These are phyloP conservation scores for Caenorhabditis becei DNA, from an alignment of 2,888 invertebrate species.

Conservation along the genomic window DNA sequence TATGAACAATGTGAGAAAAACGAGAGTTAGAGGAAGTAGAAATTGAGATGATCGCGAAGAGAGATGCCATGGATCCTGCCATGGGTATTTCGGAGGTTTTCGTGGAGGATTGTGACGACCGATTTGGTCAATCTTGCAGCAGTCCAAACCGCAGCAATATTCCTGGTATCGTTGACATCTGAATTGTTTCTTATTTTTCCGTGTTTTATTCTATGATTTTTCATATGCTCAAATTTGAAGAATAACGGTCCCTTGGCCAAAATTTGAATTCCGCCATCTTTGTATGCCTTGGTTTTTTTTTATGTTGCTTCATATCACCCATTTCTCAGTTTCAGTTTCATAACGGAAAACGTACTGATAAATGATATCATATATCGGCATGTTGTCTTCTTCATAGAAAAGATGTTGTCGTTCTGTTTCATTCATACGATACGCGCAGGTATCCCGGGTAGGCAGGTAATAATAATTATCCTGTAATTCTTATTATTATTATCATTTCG, in stretches of 20 bases:
- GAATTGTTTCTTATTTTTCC: too few relatives aligned
- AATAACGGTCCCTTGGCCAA: too few relatives aligned
- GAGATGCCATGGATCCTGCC: conserved; percentile 60
- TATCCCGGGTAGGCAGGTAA: conserved; percentile 78
- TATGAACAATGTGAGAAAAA: neutral
- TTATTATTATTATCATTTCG: conserved; percentile 19
- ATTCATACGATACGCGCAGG: conserved; percentile 79
- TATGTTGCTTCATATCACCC: neutral
- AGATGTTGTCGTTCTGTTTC: conserved; percentile 74
- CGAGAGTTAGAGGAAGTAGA: neutral
- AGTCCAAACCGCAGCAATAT: conserved; percentile 80
- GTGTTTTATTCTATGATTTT: too few relatives aligned
- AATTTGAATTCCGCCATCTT: too few relatives aligned
- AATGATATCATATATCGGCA: conserved; percentile 76
- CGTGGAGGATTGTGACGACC: conserved; percentile 33
- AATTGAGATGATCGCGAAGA: conserved; percentile 22
- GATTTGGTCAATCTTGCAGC: conserved; percentile 73
- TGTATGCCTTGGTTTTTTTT: neutral
- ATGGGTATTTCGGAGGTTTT: conserved; percentile 60
- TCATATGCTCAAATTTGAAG: too few relatives aligned
- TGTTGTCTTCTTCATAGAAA: conserved; percentile 77
- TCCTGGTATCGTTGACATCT: conserved; percentile 80
- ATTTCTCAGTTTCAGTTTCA: neutral
- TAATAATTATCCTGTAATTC: conserved; percentile 78
- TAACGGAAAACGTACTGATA: conserved; percentile 75